A percentile compares a stretch with the other conserved stretches of the same genome.
These are phyloP conservation scores for Chaetodon auriga DNA, from an alignment of 2,113 vertebrate species.

Conservation along the genomic window DNA sequence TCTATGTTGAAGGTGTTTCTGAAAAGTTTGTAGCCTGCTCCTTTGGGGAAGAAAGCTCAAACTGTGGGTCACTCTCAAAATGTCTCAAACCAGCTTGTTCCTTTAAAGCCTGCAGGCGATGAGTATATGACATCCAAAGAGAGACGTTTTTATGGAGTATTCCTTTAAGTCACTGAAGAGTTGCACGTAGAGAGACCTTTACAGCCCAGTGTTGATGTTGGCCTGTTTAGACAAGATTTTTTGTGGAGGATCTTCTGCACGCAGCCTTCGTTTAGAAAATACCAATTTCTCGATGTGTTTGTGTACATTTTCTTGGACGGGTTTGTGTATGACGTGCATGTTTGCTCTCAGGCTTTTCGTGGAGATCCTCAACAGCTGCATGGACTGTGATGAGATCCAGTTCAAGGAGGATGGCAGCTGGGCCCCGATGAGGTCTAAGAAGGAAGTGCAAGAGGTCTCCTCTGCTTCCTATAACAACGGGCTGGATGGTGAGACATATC, in stretches of 20 bases:
- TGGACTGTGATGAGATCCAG: slow-evolving; percentile 98
- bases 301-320: not conserved
- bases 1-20: not conserved
- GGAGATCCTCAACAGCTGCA: slow-evolving; percentile 97
- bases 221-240: not conserved
- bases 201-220: not conserved
- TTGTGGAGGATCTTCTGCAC: slow-evolving; percentile 9
- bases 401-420: slow-evolving; percentile 98
- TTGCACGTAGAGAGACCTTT: not conserved
- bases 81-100: not conserved
- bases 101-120: not conserved
- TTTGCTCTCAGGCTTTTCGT: slow-evolving; percentile 91
- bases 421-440: slow-evolving; percentile 98
- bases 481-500: slow-evolving; percentile 87
- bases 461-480: slow-evolving; percentile 89
- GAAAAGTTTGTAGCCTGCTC: not conserved
- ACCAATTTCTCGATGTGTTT: not conserved
- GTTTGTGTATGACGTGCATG: slow-evolving; percentile 17
- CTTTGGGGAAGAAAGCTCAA: not conserved
- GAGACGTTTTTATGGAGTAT: not conserved
- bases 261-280: slow-evolving; percentile 7
- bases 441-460: slow-evolving; percentile 96
- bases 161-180: not conserved
- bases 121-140: not conserved
- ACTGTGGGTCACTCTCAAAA: not conserved